phyloP scores from a whole-genome alignment of 2,113 vertebrate species.

The Spea bombifrons region DNA sequence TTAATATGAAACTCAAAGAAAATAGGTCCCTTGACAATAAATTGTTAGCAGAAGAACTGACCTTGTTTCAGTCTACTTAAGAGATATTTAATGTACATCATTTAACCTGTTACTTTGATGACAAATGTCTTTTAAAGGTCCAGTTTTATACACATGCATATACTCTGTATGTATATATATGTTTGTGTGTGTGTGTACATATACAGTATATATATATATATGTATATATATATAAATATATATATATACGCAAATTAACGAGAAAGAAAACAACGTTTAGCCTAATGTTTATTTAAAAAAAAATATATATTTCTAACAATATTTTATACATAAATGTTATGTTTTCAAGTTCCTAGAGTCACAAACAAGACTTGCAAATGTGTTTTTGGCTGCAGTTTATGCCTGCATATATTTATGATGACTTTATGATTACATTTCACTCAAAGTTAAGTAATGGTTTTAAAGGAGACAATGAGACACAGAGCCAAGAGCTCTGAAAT shows the following conservation, averaged over 20 bases:
- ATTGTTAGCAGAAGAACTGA: conserved; percentile 55
- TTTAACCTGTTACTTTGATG: conserved; percentile 40
- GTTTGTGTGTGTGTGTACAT: background rate
- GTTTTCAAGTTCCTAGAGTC: too few relatives aligned
- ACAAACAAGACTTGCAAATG: too few relatives aligned
- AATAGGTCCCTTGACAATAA: conserved; percentile 53
- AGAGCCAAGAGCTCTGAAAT: too few relatives aligned
- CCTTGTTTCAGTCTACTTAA: conserved; percentile 44
- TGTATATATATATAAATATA: conserved; percentile 9
- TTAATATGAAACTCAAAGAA: conserved; percentile 49
- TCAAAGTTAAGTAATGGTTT: too few relatives aligned
- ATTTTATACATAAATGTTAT: too few relatives aligned
- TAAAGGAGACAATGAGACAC: too few relatives aligned
- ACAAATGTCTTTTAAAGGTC: conserved; percentile 4
- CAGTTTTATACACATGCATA: background rate
- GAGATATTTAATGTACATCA: conserved; percentile 7
- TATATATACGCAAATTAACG: background rate
- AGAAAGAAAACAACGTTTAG: too few relatives aligned
- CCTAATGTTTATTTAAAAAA: background rate
- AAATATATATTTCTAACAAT: background rate
- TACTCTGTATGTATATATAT: background rate
- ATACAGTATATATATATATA: background rate
- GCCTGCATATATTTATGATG: background rate
- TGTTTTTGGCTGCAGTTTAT: too few relatives aligned
- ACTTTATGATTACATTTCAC: too few relatives aligned